Percentiles rank a stretch among this genome's conserved stretches.
These are phyloP conservation scores for Spisula solida DNA, from an alignment of 2,888 invertebrate genomes.

Conservation along the genomic window DNA sequence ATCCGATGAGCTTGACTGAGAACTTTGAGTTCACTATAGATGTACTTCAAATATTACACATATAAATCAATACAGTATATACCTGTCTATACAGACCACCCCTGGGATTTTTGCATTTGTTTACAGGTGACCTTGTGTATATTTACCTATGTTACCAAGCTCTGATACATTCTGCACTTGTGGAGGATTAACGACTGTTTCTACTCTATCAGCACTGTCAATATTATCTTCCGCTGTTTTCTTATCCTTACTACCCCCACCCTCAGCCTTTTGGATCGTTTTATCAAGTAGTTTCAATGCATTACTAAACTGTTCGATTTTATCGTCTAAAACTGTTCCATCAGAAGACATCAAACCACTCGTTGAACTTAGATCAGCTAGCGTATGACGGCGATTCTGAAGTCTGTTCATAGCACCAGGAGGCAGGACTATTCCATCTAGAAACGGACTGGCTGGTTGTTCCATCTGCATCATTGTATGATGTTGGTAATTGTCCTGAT, in stretches of 20 bases:
- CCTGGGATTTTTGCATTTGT: no score
- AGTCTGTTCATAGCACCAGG: conserved; percentile 33
- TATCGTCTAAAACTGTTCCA: neutral
- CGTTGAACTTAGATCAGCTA: conserved; percentile 50
- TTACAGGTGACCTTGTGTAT: no score
- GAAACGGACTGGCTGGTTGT: neutral
- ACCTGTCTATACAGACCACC: no score
- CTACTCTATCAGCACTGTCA: neutral
- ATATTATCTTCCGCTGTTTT: conserved; percentile 1
- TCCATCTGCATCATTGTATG: neutral
- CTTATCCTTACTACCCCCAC: neutral
- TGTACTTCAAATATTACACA: no score
- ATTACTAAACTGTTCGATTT: conserved; percentile 60
- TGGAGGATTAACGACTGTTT: neutral
- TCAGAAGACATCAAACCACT: neutral
- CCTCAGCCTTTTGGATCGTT: conserved; percentile 47
- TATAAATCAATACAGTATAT: no score
- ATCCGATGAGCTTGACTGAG: no score
- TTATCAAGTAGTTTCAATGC: conserved; percentile 54
- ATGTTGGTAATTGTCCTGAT: neutral
- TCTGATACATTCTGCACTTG: neutral
- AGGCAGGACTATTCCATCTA: neutral
- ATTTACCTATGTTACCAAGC: neutral
- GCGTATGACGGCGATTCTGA: conserved; percentile 58
- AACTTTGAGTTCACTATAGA: no score